Base-by-base conservation (phyloP, 2,113 vertebrate genomes). In the Pachycephala philippinensis region DNA sequence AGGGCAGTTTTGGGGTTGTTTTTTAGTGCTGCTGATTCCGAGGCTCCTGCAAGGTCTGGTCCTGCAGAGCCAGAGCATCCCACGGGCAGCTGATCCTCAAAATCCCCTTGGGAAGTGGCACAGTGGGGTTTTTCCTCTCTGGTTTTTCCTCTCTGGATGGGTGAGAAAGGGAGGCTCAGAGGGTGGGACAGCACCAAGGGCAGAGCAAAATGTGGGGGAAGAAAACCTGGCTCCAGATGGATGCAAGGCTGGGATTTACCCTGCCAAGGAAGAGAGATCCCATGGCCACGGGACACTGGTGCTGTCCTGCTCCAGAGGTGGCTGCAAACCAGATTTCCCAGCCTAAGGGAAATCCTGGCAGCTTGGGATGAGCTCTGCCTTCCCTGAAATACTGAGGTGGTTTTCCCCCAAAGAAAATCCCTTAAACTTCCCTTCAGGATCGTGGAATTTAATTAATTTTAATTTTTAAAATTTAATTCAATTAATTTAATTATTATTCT, bases 231-330 rank as follows among this genome's bases (percentile, higher is more conserved):
- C 9, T 74, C n/a, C 60, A 17, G 10, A 30, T 3, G 37, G 47
- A 89, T 44, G 50, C 87, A 12, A 53, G 63, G 59, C 37, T 54
- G 59, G 74, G 50, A 63, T 15, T n/a, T 14, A 28, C 56, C 52
- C 45, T 5, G 24, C 44, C 69, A 37, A 20, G 59, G 83, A 40
- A 42, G 4, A 54, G 10, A 37, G 6, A 76, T 50, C 52, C 76
- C 76, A n/a, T 0, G 6, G 86, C 61, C 74, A 56, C 0, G 4
- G 71, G 79, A 47, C 59, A 49, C 6, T 0, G 4, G 76, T 2
- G 7, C 19, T 15, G 42, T 19, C 28, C n/a, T 13, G 54, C 54
- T 68, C 2, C 2, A 19, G 52, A 31, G 17, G 56, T 1, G 21
- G 18, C 22, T 89, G 75, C 39, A 35, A 85, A 82, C 3, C 31